Evolutionary conservation across 2,113 vertebrate species (phyloP), one percentile per base, ranked within the genome.

Genomic region (Pionites leucogaster): DNA sequence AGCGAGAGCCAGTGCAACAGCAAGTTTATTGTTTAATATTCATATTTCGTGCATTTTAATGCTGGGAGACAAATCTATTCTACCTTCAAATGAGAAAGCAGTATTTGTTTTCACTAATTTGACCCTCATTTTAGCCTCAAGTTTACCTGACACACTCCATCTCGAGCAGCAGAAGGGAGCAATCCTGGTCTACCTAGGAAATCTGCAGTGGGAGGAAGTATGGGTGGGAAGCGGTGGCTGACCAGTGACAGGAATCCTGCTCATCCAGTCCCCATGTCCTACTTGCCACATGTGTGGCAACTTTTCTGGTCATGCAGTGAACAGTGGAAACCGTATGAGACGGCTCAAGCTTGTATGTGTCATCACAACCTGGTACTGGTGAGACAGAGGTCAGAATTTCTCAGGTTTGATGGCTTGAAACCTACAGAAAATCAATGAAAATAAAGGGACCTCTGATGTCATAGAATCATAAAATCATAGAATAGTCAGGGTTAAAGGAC

Each of bases 201-300:
- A 52, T 55, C 50, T 50, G 53, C 25, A 41, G 27, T 28, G 59
- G 65, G 17, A 92, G 47, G 12, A 90, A 75, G 55, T 3, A 4
- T 0, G 1, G 59, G 23, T 78, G 42, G 63, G 65, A 35, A 49
- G 17, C 0, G 0, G 20, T 33, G 81, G 18, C 68, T 74, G 63
- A 35, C 6, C 39, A 6, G 17, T 1, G 6, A 9, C 25, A 31
- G 12, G 71, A 37, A 91, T 6, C 11, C 41, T 49, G 19, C n/a
- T 75, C 0, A 0, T 13, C 20, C 59, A 39, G 59, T 17, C 50
- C 53, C n/a, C 5, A 3, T 4, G 0, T 60, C 33, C 6, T 44
- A 37, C 44, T 55, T n/a, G 5, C 9, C 46, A 57, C 55, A n/a
- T 4, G 16, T 44, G 22, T 82, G 72, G 39, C n/a, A 88, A 42